Evolutionary conservation across 1,140 invertebrate species (phyloP).

Genomic region (Dolichoris vasculosae): DNA sequence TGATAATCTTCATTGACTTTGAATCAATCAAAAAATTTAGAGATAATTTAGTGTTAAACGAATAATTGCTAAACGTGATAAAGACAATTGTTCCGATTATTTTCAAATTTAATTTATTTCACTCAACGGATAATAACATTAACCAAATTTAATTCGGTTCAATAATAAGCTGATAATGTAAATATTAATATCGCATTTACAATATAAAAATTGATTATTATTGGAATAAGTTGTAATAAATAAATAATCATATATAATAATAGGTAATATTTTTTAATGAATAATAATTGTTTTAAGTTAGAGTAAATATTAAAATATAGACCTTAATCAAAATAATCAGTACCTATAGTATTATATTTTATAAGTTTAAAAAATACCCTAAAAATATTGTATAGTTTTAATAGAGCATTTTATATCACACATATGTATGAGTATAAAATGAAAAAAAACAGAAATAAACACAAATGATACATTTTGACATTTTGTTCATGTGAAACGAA

Average conservation of each 20-base stretch:
- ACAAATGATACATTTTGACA: not conserved
- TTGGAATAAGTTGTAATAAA: no score
- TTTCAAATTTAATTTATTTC: not conserved
- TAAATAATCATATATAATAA: no score
- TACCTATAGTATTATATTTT: no score
- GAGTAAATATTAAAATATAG: no score
- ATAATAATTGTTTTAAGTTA: no score
- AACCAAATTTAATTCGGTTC: not conserved
- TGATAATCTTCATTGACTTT: not conserved
- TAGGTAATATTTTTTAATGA: no score
- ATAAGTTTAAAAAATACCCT: no score
- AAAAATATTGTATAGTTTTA: no score
- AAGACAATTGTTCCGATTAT: not conserved
- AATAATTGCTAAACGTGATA: not conserved
- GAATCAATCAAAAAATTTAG: not conserved
- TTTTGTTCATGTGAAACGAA: not conserved
- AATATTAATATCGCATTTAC: not conserved
- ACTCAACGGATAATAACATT: not conserved
- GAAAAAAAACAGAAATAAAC: not conserved
- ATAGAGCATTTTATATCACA: no score
- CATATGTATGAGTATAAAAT: not conserved
- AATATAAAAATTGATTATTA: no score
- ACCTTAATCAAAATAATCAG: no score
- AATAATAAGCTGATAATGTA: not conserved
- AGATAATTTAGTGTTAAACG: not conserved